These are phyloP conservation scores for Dolichopus griseipennis DNA, from an alignment of 2,888 invertebrate species.

Conservation along the genomic window DNA sequence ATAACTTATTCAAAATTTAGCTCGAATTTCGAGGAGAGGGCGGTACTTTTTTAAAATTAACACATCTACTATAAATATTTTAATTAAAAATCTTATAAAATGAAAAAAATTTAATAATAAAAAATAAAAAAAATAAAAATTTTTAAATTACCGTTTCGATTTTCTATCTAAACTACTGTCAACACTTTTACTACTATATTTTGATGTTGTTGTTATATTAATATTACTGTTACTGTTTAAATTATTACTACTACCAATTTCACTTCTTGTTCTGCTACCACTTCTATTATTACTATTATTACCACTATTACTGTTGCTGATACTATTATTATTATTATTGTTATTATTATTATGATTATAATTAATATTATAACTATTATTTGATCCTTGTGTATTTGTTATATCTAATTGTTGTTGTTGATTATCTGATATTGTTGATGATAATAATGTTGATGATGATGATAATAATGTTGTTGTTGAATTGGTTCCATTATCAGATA, in stretches of 20 bases:
- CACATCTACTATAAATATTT: not conserved
- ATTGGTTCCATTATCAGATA: slow-evolving; percentile 8
- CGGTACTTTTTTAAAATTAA: too few relatives aligned
- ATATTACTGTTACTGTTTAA: not conserved
- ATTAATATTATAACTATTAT: slow-evolving; percentile 21
- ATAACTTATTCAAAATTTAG: too few relatives aligned
- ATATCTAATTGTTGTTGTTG: slow-evolving; percentile 20
- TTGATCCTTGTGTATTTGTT: slow-evolving; percentile 22
- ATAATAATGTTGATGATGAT: slow-evolving; percentile 15
- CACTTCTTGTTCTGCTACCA: not conserved
- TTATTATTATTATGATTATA: not conserved
- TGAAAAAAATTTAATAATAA: not conserved
- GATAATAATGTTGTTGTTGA: slow-evolving; percentile 27
- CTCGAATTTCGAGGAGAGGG: too few relatives aligned
- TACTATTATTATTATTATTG: not conserved
- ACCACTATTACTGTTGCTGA: not conserved
- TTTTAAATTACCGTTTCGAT: not conserved
- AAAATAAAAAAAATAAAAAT: too few relatives aligned
- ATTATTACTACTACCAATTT: slow-evolving; percentile 4
- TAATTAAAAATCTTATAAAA: not conserved
- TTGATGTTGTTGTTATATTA: not conserved
- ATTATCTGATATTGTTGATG: slow-evolving; percentile 18
- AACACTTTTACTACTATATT: slow-evolving; percentile 8
- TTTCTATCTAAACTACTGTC: slow-evolving; percentile 2
- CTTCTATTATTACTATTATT: not conserved